Base-by-base conservation (phyloP, 1,140 invertebrate species). In the Thrips palmi region DNA sequence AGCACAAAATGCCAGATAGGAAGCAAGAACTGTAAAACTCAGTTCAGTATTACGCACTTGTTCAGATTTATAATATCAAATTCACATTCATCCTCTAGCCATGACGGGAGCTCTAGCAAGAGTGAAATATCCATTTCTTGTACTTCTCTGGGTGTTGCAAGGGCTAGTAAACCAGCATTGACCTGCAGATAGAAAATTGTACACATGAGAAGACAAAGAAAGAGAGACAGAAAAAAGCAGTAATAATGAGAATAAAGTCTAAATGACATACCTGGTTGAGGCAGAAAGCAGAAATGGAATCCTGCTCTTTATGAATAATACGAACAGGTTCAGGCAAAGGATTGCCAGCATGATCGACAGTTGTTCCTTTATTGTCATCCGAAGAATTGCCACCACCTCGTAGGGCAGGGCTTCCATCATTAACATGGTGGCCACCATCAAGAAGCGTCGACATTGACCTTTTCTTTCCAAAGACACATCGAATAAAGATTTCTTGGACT, bases 221-320 rank as follows among this genome's bases (percentile, higher is more conserved):
- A n/a, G n/a, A n/a, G n/a, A n/a, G n/a, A n/a, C n/a, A n/a, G n/a
- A n/a, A n/a, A n/a, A n/a, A n/a, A n/a, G n/a, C n/a, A n/a, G n/a
- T n/a, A n/a, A n/a, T n/a, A n/a, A n/a, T n/a, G n/a, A n/a, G n/a
- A n/a, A n/a, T n/a, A n/a, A n/a, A n/a, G n/a, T n/a, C 10, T 22
- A 14, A 43, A 8, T 7, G 14, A 27, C 47, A 59, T 56, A 85
- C 83, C 61, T 81, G 75, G 65, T 94, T 97, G 29, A 97, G 66
- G 52, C 89, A 93, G 65, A 98, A 99, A 22, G 93, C 84, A 45
- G 88, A 78, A 43, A 99, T 96, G 39, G 87, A 88, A 58, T 99
- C 94, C 64, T 96, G 91, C 55, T 98, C 94, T 62, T 97, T 97
- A 56, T 98, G 94, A 43, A 97, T 92, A 43, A 99, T 89, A 40